Percentiles rank a stretch among this genome's conserved stretches.
These are phyloP conservation scores for Lutjanus erythropterus DNA, from an alignment of 2,113 vertebrate species.

Conservation along the genomic window DNA sequence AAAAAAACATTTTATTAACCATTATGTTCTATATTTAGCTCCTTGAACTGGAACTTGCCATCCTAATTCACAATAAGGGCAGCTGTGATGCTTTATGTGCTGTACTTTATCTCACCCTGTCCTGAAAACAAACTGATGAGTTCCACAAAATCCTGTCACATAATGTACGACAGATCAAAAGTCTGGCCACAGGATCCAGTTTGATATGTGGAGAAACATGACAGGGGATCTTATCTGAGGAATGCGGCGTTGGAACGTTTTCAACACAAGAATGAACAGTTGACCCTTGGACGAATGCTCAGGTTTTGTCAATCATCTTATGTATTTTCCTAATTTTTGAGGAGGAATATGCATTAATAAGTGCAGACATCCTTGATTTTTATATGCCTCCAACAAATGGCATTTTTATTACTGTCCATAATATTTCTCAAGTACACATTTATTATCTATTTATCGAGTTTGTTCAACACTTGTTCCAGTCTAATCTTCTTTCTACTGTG, in stretches of 20 bases:
- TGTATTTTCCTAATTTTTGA: background rate
- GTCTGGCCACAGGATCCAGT: background rate
- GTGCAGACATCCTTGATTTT: background rate
- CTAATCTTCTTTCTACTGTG: background rate
- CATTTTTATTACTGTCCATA: background rate
- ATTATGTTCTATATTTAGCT: background rate
- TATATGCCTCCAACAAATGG: too few relatives aligned
- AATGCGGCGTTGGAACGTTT: constrained; percentile 32
- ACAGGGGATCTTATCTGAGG: constrained; percentile 49
- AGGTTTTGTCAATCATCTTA: background rate
- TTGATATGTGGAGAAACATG: background rate
- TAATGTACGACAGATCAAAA: constrained; percentile 2
- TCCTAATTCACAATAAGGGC: too few relatives aligned
- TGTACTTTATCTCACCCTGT: background rate
- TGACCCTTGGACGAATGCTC: constrained; percentile 61
- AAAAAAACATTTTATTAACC: background rate
- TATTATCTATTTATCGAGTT: background rate
- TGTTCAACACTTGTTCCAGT: background rate
- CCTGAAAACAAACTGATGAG: background rate
- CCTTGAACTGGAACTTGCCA: too few relatives aligned
- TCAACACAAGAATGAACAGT: background rate
- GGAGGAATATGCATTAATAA: background rate
- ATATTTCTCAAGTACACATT: background rate
- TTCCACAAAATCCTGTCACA: background rate
- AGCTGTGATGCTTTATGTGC: too few relatives aligned